Base-by-base conservation (phyloP, 92 coral and sea anemone species). In the Actinernus sp. region DNA sequence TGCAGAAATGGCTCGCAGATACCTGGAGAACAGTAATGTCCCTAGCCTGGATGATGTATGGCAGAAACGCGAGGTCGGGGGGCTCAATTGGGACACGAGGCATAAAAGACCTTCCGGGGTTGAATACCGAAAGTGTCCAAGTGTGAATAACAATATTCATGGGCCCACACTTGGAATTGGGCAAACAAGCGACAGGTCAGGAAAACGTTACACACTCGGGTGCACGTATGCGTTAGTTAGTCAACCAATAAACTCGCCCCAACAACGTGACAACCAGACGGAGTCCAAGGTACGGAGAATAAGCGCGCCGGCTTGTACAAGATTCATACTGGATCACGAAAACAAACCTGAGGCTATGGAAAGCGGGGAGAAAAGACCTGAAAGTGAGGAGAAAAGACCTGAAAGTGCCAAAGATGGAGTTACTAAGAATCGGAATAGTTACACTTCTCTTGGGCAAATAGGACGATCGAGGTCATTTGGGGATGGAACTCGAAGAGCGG, bases 181-280 rank as follows among this genome's bases (percentile, higher is more conserved):
- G 59, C 59, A 52, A 52, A 4, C 21, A 52, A 3, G 10, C 30
- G 78, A 72, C 61, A 78, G 72, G 72, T 71, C 77, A 72, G 71
- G 48, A 51, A 74, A 69, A 58, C 68, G 61, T 63, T 83, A 66
- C 58, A 55, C 65, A 47, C 34, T 73, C 29, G 90, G 90, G 7
- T 58, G 81, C 73, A 72, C 91, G 29, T 85, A 85, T 53, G 82
- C 86, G 3, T 33, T 85, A 49, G 61, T 85, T 55, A 74, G 86
- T 49, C 91, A 78, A 64, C 85, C 90, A 56, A 45, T 45, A 7
- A 23, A 45, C 5, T 8, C 52, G 17, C 5, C 22, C 22, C 4
- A 4, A 4, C 52, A 45, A 7, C 52, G 52, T 45, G 52, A 45
- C 52, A 45, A 45, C 19, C 10, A 45, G 4, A 45, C 6, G 18